phyloP scores from a whole-genome alignment of 2,113 vertebrate species.

The Vulpes lagopus region DNA sequence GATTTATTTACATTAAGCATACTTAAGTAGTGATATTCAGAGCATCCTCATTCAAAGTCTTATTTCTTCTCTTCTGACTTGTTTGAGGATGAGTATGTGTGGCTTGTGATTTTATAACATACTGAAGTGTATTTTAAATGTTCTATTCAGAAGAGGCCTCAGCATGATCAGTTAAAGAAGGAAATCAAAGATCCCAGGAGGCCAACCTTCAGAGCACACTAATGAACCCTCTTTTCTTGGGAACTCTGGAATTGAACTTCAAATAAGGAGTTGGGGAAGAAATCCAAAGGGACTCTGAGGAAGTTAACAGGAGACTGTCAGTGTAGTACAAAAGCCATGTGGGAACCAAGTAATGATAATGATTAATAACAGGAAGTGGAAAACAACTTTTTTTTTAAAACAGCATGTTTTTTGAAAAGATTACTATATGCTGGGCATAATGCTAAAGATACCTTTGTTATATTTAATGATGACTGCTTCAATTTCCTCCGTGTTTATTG shows the following conservation, averaged over 20 bases:
- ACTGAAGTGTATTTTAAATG: background rate
- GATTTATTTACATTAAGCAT: background rate
- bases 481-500: too few species aligned
- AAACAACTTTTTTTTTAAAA: background rate
- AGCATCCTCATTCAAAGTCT: background rate
- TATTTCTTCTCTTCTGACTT: background rate
- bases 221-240: background rate
- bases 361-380: background rate
- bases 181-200: slow-evolving; percentile 37
- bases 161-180: background rate
- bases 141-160: slow-evolving; percentile 39
- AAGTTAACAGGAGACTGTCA: background rate
- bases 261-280: slow-evolving; percentile 36
- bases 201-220: background rate
- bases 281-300: background rate
- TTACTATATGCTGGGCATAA: background rate
- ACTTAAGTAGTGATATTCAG: background rate
- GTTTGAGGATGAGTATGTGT: background rate
- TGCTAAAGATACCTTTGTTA: background rate
- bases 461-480: background rate
- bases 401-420: background rate
- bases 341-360: background rate
- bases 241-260: slow-evolving; percentile 10
- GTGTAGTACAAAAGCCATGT: background rate
- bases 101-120: background rate